These are phyloP conservation scores for Botia kubotai DNA, from an alignment of 2,797 vertebrate species.

Conservation along the genomic window DNA sequence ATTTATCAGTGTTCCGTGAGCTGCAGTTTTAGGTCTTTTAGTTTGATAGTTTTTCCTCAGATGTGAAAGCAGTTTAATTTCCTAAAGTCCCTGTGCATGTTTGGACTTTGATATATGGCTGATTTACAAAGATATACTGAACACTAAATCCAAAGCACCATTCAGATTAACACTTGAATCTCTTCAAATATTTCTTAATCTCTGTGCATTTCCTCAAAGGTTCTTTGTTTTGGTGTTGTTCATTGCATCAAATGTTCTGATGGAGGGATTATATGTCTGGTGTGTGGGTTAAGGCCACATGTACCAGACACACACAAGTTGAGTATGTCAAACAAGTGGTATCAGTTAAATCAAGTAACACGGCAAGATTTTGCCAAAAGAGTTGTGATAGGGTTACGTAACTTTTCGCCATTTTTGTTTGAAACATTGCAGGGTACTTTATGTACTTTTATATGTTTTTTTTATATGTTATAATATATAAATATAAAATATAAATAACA, in stretches of 20 bases:
- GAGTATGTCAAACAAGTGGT: not conserved
- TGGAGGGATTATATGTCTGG: conserved; percentile 33
- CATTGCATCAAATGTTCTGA: conserved; percentile 20
- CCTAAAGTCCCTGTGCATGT: conserved; percentile 8
- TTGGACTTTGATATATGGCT: conserved; percentile 31
- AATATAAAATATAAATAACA: too few species aligned
- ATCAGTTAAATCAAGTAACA: conserved; percentile 22
- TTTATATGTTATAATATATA: too few species aligned
- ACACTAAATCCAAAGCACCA: conserved; percentile 59
- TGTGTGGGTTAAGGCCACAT: conserved; percentile 14
- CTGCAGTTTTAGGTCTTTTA: conserved; percentile 5
- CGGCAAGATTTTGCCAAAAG: conserved; percentile 17
- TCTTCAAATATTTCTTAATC: conserved; percentile 73
- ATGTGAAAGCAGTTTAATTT: conserved; percentile 31
- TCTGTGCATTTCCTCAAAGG: conserved; percentile 56
- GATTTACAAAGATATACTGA: conserved; percentile 21
- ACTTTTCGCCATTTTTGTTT: too few species aligned
- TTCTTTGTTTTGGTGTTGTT: conserved; percentile 62
- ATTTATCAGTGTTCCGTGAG: not conserved
- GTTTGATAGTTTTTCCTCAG: not conserved
- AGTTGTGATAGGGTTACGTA: conserved; percentile 27
- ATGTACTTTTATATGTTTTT: too few species aligned
- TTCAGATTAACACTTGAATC: conserved; percentile 62
- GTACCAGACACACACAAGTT: conserved; percentile 30
- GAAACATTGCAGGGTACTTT: not conserved